Evolutionary conservation across 2,888 invertebrate species (phyloP).

Genomic region (Leptura quadrifasciata): DNA sequence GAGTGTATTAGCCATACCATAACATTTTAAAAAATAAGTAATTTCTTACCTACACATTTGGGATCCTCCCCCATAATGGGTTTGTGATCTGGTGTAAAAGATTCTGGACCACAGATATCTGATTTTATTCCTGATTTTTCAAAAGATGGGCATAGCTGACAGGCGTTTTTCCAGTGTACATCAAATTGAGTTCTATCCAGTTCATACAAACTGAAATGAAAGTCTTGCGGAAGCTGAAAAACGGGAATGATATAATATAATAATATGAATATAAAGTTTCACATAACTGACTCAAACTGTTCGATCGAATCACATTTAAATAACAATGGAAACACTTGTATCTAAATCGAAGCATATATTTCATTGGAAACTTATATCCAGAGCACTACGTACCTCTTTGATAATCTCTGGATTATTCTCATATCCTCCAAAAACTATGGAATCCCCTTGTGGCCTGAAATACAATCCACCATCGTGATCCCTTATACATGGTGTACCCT

Average conservation of each 20-base stretch:
- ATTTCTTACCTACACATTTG: constrained; percentile 75
- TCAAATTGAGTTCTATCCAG: constrained; percentile 91
- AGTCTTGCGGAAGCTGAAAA: constrained; percentile 81
- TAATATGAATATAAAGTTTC: too few relatives aligned
- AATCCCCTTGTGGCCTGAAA: constrained; percentile 88
- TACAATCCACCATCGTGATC: constrained; percentile 91
- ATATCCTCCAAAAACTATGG: constrained; percentile 90
- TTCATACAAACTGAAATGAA: constrained; percentile 90
- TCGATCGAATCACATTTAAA: too few relatives aligned
- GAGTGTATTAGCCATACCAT: not conserved
- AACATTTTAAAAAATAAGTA: not conserved
- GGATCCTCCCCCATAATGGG: constrained; percentile 89
- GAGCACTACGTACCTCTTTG: constrained; percentile 77
- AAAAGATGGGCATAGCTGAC: constrained; percentile 85
- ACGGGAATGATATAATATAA: not conserved
- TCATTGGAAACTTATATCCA: too few relatives aligned
- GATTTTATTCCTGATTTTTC: constrained; percentile 86
- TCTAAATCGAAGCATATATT: too few relatives aligned
- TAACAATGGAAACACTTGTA: too few relatives aligned
- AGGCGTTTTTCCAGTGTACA: constrained; percentile 83
- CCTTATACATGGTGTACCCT: constrained; percentile 87
- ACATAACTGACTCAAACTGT: too few relatives aligned
- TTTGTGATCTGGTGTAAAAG: constrained; percentile 94
- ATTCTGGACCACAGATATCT: constrained; percentile 93
- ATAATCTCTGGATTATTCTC: constrained; percentile 89